Conservation (phyloP, 2,113 vertebrate species). For the Excalfactoria chinensis region DNA sequence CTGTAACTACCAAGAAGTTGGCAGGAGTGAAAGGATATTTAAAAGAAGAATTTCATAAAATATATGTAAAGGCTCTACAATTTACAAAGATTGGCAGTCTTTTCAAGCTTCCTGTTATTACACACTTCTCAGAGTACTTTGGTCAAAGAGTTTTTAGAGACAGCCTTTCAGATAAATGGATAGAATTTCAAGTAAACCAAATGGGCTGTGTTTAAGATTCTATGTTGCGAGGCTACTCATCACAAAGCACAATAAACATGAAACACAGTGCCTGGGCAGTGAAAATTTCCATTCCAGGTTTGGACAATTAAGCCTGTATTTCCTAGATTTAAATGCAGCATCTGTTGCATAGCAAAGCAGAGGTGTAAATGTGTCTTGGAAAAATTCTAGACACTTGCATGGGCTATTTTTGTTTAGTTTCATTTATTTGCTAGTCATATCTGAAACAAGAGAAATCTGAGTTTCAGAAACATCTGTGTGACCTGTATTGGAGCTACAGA, state of each 20-base stretch:
- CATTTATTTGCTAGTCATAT: not conserved
- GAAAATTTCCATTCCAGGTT: not conserved
- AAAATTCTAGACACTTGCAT: not conserved
- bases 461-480: not conserved
- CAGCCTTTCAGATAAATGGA: not conserved
- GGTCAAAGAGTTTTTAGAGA: not conserved
- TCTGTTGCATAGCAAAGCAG: not conserved
- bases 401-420: not conserved
- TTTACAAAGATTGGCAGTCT: not conserved
- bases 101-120: not conserved
- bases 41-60: not conserved
- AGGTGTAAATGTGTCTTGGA: not conserved
- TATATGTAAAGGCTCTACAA: accelerated
- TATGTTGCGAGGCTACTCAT: not conserved
- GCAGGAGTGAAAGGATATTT: not conserved
- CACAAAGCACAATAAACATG: not conserved
- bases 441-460: not conserved
- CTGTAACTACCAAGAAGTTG: not conserved
- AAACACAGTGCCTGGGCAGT: not conserved
- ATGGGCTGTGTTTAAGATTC: not conserved
- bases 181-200: not conserved
- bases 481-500: not conserved
- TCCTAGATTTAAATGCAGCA: not conserved
- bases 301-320: not conserved
- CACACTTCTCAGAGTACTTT: not conserved